phyloP scores from a whole-genome alignment of 2,888 invertebrate species.

The Thysanoteuthis rhombus region DNA sequence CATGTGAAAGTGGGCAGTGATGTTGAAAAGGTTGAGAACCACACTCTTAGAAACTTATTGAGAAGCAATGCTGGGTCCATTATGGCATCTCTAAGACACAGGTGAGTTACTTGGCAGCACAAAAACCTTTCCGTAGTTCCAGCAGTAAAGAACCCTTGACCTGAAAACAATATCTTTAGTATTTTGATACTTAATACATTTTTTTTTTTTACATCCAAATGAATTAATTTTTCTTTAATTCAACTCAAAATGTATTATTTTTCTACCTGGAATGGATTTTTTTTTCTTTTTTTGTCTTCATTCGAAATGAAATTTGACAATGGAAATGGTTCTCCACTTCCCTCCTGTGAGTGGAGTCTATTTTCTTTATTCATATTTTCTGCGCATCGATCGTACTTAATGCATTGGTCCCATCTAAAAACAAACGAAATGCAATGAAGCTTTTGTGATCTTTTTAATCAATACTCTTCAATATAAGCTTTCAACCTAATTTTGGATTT shows the following conservation, averaged over 20 bases:
- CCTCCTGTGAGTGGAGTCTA: background rate
- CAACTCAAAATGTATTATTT: background rate
- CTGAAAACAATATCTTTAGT: too few relatives aligned
- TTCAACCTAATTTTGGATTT: background rate
- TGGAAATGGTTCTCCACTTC: background rate
- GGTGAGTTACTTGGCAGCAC: too few relatives aligned
- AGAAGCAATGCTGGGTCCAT: too few relatives aligned
- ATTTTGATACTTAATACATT: too few relatives aligned
- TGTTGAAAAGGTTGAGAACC: too few relatives aligned
- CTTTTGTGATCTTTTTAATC: background rate
- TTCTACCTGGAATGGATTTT: background rate
- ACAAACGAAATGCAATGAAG: background rate
- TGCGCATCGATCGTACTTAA: background rate
- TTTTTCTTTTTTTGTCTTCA: background rate
- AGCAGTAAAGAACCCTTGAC: too few relatives aligned
- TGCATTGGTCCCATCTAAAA: background rate
- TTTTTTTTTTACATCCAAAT: background rate
- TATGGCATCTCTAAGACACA: too few relatives aligned
- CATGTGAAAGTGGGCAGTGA: too few relatives aligned
- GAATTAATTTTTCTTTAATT: background rate
- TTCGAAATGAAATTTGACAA: background rate
- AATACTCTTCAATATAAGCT: background rate
- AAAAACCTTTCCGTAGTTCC: too few relatives aligned
- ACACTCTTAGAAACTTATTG: too few relatives aligned
- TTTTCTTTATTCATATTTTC: background rate